Conservation (phyloP, 64 coral and sea anemone species). For the Pachyseris speciosa region DNA sequence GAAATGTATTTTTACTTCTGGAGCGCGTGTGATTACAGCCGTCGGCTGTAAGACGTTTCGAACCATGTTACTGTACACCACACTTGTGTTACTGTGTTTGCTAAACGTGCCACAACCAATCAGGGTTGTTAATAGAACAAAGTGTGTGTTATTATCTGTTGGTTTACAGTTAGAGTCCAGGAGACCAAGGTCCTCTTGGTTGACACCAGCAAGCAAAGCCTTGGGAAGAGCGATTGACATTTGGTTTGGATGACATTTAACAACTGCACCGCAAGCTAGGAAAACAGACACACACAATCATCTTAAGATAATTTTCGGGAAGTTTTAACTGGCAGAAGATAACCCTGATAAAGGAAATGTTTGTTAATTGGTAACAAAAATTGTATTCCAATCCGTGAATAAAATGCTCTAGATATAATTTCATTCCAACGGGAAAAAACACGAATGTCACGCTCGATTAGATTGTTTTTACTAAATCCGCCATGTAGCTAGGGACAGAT, state of each 20-base stretch:
- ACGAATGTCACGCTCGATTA: too few species aligned
- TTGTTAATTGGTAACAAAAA: too few species aligned
- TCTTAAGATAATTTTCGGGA: not conserved
- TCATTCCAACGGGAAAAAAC: too few species aligned
- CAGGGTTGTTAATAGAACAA: conserved; percentile 36
- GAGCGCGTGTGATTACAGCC: conserved; percentile 24
- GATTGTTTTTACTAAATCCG: too few species aligned
- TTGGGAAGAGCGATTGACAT: conserved; percentile 56
- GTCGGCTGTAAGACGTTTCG: not conserved
- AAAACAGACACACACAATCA: not conserved
- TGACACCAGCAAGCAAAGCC: not conserved
- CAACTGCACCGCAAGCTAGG: conserved; percentile 4
- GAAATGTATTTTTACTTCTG: conserved; percentile 46
- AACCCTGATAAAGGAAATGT: too few species aligned
- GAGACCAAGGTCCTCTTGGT: not conserved
- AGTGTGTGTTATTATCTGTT: conserved; percentile 47
- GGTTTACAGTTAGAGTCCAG: conserved; percentile 39
- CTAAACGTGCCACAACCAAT: conserved; percentile 50
- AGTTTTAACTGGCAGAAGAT: too few species aligned
- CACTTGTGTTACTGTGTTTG: conserved; percentile 18
- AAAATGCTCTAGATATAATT: too few species aligned
- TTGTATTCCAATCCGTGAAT: too few species aligned
- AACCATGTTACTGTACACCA: conserved; percentile 65
- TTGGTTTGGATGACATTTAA: conserved; percentile 41
- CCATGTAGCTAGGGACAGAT: too few species aligned